Evolutionary conservation across 53 echinoderm and acorn worm genomes (phyloP), one percentile per base, ranked within the genome.

Genomic region (Holothuria scabra): DNA sequence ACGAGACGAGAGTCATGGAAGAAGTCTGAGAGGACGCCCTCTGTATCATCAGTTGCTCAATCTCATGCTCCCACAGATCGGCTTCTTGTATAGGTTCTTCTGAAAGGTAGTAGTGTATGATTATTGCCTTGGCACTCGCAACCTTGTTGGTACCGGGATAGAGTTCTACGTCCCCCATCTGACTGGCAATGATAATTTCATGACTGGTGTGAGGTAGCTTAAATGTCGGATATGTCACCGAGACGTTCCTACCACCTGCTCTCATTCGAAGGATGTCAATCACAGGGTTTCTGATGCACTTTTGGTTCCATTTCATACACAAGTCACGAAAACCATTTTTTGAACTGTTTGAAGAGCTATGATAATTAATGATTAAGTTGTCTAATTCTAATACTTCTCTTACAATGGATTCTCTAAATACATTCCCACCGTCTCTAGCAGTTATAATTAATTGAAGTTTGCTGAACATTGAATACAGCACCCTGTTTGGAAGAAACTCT

Each of bases 401-500:
- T 5, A 99, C 67, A 21, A 84, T 59, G 28, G 88, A 89, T 61
- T 89, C 70, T n/a, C 85, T 79, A 26, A 99, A 68, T 20, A 91
- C 72, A 48, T 93, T 95, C 46, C 85, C 88, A 22, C 91, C 94
- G 72, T 91, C 87, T 46, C 60, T 85, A 23, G 92, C 89, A 0
- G 85, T 85, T 49, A 92, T 67, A 29, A 99, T 94, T 20, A 99
- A 30, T 13, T 90, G 87, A 0, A 94, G 91, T 30, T 91, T 89
- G 12, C 89, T 91, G 22, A 82, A 65, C 59, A 94, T 92, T 21
- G 90, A 44, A 34, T 91, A 90, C 26, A 94, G 74, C 64, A 92
- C 92, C 1, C 99, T 88, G 55, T 94, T 92, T 12, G 99, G 94
- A 18, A 94, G 79, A 21, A 99, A 95, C 33, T 99, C 94, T 28